Percentiles rank a stretch among this genome's conserved stretches.
phyloP scores from a whole-genome alignment of 2,888 invertebrate genomes.

The Volucella zonaria region DNA sequence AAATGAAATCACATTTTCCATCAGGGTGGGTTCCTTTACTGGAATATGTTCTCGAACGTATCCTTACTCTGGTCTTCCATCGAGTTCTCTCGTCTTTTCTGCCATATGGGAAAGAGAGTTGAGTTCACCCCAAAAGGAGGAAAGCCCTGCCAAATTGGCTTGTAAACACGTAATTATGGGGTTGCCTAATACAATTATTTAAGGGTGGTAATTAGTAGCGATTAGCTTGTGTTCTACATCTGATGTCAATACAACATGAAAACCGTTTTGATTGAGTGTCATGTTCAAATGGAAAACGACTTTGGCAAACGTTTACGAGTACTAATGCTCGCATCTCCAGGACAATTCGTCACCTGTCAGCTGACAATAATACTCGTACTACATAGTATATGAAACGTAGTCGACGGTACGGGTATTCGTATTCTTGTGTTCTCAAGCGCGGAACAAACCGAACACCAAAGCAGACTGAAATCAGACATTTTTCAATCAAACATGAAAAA shows the following conservation, averaged over 20 bases:
- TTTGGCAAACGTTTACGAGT: conserved; percentile 10
- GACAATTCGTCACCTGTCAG: conserved; percentile 70
- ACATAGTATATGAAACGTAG: background rate
- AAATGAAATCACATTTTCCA: conserved; percentile 55
- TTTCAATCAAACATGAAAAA: conserved; percentile 36
- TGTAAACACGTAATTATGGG: conserved; percentile 74
- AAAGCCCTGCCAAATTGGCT: conserved; percentile 72
- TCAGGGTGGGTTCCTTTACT: conserved; percentile 34
- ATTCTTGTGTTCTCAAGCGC: conserved; percentile 8
- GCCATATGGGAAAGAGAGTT: conserved; percentile 51
- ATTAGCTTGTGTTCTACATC: conserved; percentile 68
- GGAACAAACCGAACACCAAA: conserved; percentile 31
- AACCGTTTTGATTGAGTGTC: conserved; percentile 64
- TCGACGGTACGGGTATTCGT: too few relatives aligned
- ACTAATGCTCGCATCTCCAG: background rate
- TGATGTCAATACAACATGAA: conserved; percentile 66
- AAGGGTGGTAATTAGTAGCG: conserved; percentile 73
- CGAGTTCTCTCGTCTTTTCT: conserved; percentile 17
- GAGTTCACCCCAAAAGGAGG: conserved; percentile 51
- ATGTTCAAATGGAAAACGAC: background rate
- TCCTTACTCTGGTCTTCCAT: background rate
- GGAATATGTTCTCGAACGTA: background rate
- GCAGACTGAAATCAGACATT: conserved; percentile 17
- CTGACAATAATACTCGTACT: conserved; percentile 36
- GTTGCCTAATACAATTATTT: conserved; percentile 72